Evolutionary conservation across 2,797 vertebrate genomes (phyloP), one percentile per base, ranked within the genome.

Genomic region (Mormyrus proboscirostris): DNA sequence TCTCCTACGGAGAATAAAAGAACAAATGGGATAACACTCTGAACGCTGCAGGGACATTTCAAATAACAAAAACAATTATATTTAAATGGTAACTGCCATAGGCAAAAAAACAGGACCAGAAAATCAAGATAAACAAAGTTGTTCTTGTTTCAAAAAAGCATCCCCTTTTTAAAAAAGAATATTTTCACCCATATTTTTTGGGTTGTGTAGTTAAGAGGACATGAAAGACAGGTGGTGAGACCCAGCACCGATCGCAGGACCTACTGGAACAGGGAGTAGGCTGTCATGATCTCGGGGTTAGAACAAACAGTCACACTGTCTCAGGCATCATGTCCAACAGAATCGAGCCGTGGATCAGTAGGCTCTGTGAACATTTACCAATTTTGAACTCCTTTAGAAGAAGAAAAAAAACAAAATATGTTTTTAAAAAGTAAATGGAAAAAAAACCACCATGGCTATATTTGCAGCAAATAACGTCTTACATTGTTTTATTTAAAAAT

Each of bases 1-100:
- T 97, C 96, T 97, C 96, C 97, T 96, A 97, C 95, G 96, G 98
- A 99, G 98, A 98, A 95, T 96, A 96, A 97, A 97, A 96, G 93
- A 95, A 95, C 97, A 95, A 85, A 94, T 91, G 97, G 97, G 97
- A 97, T 97, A 96, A 96, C 95, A 95, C 95, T 95, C 95, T 95
- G 96, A 98, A 96, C 93, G 96, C 97, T 98, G 97, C 97, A 97
- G 97, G 98, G 98, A 97, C 95, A 96, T 96, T 96, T 95, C 92
- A 95, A 95, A 94, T 93, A 94, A 96, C 94, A 95, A 96, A 97
- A 97, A 95, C 57, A 69, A 51, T 93, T 92, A 91, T 93, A 94
- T 96, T 98, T 98, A 93, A 96, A 96, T 97, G 97, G 97, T 97
- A 94, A 96, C 96, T 98, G 98, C 97, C 97, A 95, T 96, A 95